phyloP scores from a whole-genome alignment of 2,797 vertebrate genomes.

The Diglossa cyanea region DNA sequence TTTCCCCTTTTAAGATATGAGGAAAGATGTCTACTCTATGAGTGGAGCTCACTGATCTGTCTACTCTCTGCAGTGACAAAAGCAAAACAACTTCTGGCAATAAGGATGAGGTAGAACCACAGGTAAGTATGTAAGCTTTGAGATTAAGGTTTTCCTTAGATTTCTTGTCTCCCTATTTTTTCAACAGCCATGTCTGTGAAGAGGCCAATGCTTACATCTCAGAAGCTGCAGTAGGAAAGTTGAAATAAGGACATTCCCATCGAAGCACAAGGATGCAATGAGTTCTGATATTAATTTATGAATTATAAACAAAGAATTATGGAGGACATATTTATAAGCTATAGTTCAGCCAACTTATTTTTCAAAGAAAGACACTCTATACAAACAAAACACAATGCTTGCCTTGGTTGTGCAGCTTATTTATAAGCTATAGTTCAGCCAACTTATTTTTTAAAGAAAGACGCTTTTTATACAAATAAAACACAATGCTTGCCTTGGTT shows the following conservation, averaged over 20 bases:
- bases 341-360: background rate
- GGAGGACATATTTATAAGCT: background rate
- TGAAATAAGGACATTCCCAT: background rate
- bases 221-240: background rate
- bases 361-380: background rate
- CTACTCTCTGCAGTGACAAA: background rate
- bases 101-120: background rate
- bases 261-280: background rate
- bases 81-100: background rate
- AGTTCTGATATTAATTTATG: background rate
- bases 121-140: background rate
- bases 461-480: background rate
- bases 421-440: background rate
- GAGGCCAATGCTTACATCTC: background rate
- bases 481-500: conserved; percentile 83
- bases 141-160: background rate
- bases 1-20: background rate
- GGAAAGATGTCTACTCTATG: background rate
- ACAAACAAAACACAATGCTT: conserved; percentile 50
- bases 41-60: background rate
- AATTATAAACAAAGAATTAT: background rate
- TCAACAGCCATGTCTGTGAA: background rate
- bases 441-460: background rate
- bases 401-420: conserved; percentile 91
- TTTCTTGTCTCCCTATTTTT: background rate